Evolutionary conservation across 2,113 vertebrate genomes (phyloP).

Genomic region (Pontoporia blainvillei): DNA sequence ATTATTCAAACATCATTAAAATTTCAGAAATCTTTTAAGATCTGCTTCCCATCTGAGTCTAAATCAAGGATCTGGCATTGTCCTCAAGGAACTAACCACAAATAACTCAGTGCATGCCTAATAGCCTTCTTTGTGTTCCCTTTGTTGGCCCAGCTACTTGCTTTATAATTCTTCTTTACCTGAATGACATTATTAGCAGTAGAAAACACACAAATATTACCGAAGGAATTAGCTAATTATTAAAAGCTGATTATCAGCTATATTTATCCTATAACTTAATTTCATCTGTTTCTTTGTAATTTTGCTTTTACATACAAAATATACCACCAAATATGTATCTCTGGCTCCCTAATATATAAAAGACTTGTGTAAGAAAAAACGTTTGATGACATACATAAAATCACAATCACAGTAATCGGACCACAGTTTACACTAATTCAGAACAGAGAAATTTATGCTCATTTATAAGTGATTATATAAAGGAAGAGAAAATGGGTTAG

Average conservation of each 20-base stretch:
- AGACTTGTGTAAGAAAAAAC: conserved; percentile 31
- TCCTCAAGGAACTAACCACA: not conserved
- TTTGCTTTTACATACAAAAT: conserved; percentile 35
- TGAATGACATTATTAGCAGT: conserved; percentile 42
- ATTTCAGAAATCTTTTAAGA: not conserved
- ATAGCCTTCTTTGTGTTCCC: not conserved
- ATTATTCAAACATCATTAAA: conserved; percentile 43
- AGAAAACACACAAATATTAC: conserved; percentile 45
- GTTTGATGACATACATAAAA: conserved; percentile 42
- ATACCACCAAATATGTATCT: not conserved
- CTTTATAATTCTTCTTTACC: not conserved
- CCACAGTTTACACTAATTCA: conserved; percentile 33
- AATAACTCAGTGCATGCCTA: not conserved
- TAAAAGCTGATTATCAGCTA: conserved; percentile 50
- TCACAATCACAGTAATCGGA: conserved; percentile 53
- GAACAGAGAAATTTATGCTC: not conserved
- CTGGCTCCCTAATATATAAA: not conserved
- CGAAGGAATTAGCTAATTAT: conserved; percentile 43
- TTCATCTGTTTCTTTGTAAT: conserved; percentile 33
- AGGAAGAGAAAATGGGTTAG: not conserved
- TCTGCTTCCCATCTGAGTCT: not conserved
- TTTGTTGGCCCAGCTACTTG: not conserved
- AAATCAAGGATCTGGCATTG: not conserved
- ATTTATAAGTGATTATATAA: conserved; percentile 51
- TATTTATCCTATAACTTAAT: conserved; percentile 39